Percentiles rank a stretch among this genome's conserved stretches.
Conservation (phyloP, 2,888 invertebrate genomes). For the Aporophyla lueneburgensis region DNA sequence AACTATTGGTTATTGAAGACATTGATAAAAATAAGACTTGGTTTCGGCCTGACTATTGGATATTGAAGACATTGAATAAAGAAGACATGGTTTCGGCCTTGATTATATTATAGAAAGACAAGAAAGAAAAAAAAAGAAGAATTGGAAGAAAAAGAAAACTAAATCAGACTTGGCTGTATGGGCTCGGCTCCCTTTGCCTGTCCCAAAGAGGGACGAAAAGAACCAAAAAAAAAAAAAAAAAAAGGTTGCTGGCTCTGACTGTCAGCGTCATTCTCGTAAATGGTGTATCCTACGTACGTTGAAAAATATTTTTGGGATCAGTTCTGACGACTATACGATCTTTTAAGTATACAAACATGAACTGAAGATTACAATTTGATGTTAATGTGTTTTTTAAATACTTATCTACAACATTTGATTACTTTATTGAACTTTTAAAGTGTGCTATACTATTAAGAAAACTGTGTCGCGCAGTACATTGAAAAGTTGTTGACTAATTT, state of each 20-base stretch:
- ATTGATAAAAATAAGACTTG: no score
- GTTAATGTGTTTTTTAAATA: conserved; percentile 38
- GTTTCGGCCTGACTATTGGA: no score
- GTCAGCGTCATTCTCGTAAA: conserved; percentile 73
- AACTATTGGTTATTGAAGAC: no score
- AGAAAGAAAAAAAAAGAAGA: no score
- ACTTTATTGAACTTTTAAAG: conserved; percentile 70
- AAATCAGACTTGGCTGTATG: no score
- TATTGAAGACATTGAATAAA: no score
- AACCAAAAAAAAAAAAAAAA: no score
- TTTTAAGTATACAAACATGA: conserved; percentile 17
- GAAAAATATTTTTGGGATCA: conserved; percentile 40
- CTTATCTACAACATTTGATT: conserved; percentile 41
- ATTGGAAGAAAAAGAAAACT: no score
- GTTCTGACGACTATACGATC: conserved; percentile 2
- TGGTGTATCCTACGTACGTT: conserved; percentile 43
- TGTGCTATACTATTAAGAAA: conserved; percentile 61
- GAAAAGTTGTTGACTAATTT: conserved; percentile 83
- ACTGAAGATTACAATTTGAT: conserved; percentile 27
- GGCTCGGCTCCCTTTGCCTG: no score
- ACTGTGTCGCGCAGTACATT: conserved; percentile 75
- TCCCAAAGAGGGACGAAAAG: no score
- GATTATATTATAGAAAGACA: no score
- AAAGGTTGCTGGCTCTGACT: conserved; percentile 57
- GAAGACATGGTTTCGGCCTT: no score